Evolutionary conservation across 2,113 vertebrate genomes (phyloP).

Genomic region (Sminthopsis crassicaudata): DNA sequence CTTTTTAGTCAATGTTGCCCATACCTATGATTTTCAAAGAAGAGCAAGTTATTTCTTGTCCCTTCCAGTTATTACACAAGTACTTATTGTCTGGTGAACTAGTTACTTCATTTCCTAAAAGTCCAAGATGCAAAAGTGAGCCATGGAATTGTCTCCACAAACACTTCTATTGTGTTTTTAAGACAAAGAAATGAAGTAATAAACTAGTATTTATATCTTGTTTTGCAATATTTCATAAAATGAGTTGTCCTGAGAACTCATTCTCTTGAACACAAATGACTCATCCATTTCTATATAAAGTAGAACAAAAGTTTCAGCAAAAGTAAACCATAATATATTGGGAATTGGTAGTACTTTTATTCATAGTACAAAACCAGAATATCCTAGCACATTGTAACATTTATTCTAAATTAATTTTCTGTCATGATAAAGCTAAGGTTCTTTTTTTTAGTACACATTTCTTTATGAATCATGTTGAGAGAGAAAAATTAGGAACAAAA

Average conservation of each 20-base stretch:
- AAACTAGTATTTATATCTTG: background rate
- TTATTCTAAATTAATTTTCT: background rate
- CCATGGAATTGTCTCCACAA: background rate
- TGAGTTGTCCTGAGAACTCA: background rate
- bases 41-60: slow-evolving; percentile 78
- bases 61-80: slow-evolving; percentile 79
- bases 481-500: too few relatives aligned
- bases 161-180: background rate
- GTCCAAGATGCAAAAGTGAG: background rate
- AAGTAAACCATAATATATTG: background rate
- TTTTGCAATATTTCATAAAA: background rate
- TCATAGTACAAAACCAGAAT: background rate
- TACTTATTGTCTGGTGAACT: slow-evolving; percentile 61
- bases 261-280: too few relatives aligned
- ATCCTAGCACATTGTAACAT: background rate
- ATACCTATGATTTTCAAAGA: slow-evolving; percentile 84
- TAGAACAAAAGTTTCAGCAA: background rate
- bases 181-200: background rate
- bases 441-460: background rate
- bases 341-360: background rate
- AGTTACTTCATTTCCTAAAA: slow-evolving; percentile 72
- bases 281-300: background rate
- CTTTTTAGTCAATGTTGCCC: slow-evolving; percentile 83
- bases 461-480: too few relatives aligned
- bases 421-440: background rate